phyloP scores from a whole-genome alignment of 2,113 vertebrate species.

The Platycercus adscitus region DNA sequence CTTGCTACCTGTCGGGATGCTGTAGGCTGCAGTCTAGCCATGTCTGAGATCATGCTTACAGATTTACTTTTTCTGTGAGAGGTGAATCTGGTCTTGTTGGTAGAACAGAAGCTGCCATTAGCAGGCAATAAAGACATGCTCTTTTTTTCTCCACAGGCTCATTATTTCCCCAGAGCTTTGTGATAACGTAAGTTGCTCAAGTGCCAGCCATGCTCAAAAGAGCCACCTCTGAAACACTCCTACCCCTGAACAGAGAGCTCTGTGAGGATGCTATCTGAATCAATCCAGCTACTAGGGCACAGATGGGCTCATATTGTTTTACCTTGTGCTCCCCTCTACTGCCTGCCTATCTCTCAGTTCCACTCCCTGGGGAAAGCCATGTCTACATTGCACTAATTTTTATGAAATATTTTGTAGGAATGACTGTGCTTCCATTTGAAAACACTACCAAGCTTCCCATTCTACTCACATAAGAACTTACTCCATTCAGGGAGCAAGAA shows the following conservation, averaged over 20 bases:
- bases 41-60: neutral
- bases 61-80: neutral
- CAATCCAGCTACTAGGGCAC: neutral
- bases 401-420: neutral
- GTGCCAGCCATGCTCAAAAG: neutral
- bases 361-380: neutral
- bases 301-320: neutral
- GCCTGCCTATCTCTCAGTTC: neutral
- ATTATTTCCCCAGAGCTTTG: neutral
- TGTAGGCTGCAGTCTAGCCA: neutral
- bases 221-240: neutral
- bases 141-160: neutral
- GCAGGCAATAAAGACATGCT: neutral
- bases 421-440: neutral
- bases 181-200: neutral
- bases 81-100: neutral
- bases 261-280: neutral
- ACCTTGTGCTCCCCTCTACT: neutral
- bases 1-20: neutral
- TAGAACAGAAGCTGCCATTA: neutral
- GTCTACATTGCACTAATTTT: neutral
- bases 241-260: neutral
- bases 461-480: neutral
- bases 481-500: neutral
- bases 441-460: neutral